A percentile compares a stretch with the other conserved stretches of the same genome.
Evolutionary conservation across 2,113 vertebrate genomes (phyloP).

Genomic region (Peromyscus maniculatus): DNA sequence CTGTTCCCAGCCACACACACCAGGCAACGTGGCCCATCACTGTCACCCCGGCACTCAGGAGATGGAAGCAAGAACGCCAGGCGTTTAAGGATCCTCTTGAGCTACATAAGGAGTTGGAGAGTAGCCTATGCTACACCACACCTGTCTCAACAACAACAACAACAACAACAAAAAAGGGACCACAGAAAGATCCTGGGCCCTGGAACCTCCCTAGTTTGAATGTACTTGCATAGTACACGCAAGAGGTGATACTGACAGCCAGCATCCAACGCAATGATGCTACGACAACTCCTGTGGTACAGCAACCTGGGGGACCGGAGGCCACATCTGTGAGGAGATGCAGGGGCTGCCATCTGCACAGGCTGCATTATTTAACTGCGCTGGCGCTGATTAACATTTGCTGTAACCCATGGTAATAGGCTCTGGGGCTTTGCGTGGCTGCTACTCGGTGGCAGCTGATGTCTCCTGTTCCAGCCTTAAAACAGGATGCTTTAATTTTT

Average conservation of each 20-base stretch:
- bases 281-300: constrained; percentile 89
- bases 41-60: not conserved
- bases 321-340: constrained; percentile 91
- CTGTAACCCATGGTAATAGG: constrained; percentile 94
- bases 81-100: not conserved
- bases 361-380: constrained; percentile 94
- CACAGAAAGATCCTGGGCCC: not conserved
- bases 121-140: not conserved
- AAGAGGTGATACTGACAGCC: constrained; percentile 86
- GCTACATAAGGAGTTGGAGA: not conserved
- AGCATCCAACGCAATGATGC: constrained; percentile 87
- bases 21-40: too few species aligned
- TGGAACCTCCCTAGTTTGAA: not conserved
- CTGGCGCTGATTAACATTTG: constrained; percentile 94
- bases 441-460: constrained; percentile 91
- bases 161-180: not conserved
- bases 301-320: constrained; percentile 88
- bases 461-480: constrained; percentile 92
- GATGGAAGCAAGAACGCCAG: not conserved
- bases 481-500: constrained; percentile 95
- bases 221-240: constrained; percentile 39
- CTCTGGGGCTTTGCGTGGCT: constrained; percentile 92
- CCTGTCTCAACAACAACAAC: not conserved
- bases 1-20: not conserved
- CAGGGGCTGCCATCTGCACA: constrained; percentile 91